A percentile compares a stretch with the other conserved stretches of the same genome.
Conservation (phyloP, 2,113 vertebrate genomes). For the Piprites chloris region DNA sequence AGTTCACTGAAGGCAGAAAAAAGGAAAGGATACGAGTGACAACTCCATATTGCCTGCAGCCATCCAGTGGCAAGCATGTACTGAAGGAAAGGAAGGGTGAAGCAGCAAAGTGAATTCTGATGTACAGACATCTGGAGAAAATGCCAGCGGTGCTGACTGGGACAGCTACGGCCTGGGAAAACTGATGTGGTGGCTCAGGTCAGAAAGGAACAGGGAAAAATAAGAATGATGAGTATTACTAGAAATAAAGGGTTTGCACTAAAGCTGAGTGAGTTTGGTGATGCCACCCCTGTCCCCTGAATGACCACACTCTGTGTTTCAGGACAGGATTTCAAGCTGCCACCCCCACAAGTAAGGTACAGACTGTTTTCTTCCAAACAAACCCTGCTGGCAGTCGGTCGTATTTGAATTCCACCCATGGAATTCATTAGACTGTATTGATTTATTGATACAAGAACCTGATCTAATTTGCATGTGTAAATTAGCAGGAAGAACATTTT, state of each 20-base stretch:
- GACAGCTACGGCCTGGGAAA: background rate
- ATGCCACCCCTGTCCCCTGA: background rate
- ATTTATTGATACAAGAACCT: constrained; percentile 50
- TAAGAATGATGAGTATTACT: background rate
- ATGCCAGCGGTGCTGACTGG: background rate
- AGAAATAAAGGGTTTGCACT: background rate
- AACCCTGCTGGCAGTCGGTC: background rate
- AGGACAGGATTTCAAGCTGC: background rate
- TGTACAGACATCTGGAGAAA: background rate
- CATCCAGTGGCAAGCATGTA: rapidly evolving
- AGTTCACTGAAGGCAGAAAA: background rate
- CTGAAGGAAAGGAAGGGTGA: background rate
- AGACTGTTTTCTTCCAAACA: background rate
- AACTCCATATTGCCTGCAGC: background rate
- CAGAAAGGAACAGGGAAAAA: background rate
- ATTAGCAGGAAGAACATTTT: constrained; percentile 52
- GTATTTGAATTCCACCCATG: constrained; percentile 35
- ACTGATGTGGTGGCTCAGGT: background rate
- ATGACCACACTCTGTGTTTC: background rate
- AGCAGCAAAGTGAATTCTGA: background rate
- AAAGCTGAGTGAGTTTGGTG: background rate
- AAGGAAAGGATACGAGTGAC: background rate
- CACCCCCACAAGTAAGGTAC: background rate
- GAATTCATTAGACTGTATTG: constrained; percentile 44
- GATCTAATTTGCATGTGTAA: constrained; percentile 57